Conservation (phyloP, 2,888 invertebrate species). For the Troides oblongomaculatus region DNA sequence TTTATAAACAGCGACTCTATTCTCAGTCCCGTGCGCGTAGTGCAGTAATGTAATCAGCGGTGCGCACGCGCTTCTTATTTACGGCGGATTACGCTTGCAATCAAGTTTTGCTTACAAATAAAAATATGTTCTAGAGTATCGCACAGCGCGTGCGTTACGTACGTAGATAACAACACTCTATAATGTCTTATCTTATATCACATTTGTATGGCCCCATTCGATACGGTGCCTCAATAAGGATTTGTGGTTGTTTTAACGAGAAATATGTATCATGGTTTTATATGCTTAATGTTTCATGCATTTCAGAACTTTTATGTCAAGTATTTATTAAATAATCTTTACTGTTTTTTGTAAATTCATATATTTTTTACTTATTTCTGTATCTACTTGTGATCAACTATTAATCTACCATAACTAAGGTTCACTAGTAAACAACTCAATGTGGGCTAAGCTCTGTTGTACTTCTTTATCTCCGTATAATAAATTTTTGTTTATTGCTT, state of each 20-base stretch:
- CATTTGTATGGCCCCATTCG: constrained; percentile 26
- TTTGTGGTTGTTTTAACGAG: constrained; percentile 29
- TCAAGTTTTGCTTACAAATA: constrained; percentile 51
- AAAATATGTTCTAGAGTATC: constrained; percentile 40
- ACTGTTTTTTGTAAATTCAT: too few species aligned
- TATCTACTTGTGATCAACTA: too few species aligned
- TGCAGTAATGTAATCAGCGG: constrained; percentile 66
- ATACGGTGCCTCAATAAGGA: constrained; percentile 25
- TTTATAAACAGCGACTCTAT: constrained; percentile 43
- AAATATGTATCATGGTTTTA: constrained; percentile 9
- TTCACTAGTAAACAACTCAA: too few species aligned
- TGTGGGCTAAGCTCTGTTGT: too few species aligned
- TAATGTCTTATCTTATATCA: constrained; percentile 39
- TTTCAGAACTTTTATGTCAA: not conserved
- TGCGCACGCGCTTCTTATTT: constrained; percentile 72
- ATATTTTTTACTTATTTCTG: too few species aligned
- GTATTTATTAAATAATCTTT: too few species aligned
- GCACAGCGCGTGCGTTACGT: constrained; percentile 18
- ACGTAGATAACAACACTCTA: constrained; percentile 50
- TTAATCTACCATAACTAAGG: too few species aligned
- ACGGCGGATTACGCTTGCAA: constrained; percentile 75
- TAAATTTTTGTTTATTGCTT: too few species aligned
- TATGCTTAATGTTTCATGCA: not conserved
- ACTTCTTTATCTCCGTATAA: too few species aligned
- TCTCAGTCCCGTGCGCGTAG: constrained; percentile 48